Evolutionary conservation across 2,888 invertebrate genomes (phyloP), one percentile per base, ranked within the genome.

Genomic region (Andrena trimmerana): DNA sequence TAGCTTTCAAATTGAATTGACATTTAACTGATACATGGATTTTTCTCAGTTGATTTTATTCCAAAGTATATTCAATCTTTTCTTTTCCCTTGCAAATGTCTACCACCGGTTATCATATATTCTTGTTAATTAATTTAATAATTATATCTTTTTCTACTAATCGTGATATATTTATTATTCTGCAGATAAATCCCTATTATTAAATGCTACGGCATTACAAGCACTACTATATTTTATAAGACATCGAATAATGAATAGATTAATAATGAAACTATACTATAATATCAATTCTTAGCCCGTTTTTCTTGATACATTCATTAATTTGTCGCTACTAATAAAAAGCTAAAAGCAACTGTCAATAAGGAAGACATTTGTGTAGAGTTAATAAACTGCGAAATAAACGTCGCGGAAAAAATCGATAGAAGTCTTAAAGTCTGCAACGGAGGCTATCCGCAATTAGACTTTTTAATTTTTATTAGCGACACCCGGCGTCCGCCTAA

Each of bases 401-500:
- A 68, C 10, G 62, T 29, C 36, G 29, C 48, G 75, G 79, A 72
- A 75, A 80, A 84, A 84, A 88, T 87, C 87, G 90, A 89, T 90
- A 84, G 81, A 82, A 86, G 78, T 77, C 85, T 80, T 88, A 90
- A 90, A 10, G 85, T 83, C 83, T 82, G 83, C 86, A 88, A 89
- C 88, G 81, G 71, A 86, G 84, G 84, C 88, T 89, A 89, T 88
- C 90, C 83, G 91, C 93, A 94, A 94, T 94, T 94, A 94, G 93
- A 94, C 94, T 94, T 94, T 94, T 94, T 94, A 94, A 94, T 94
- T 94, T 94, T 94, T 93, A 94, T 94, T 94, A 94, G 93, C 90
- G 86, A 85, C 86, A 90, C 86, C 83, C 90, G 89, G 67, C 88
- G 88, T 81, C 90, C 89, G 88, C 90, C 93, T 93, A 93, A 93